These are phyloP conservation scores for Tragopan temminckii DNA, from an alignment of 2,797 vertebrate species.

Conservation along the genomic window DNA sequence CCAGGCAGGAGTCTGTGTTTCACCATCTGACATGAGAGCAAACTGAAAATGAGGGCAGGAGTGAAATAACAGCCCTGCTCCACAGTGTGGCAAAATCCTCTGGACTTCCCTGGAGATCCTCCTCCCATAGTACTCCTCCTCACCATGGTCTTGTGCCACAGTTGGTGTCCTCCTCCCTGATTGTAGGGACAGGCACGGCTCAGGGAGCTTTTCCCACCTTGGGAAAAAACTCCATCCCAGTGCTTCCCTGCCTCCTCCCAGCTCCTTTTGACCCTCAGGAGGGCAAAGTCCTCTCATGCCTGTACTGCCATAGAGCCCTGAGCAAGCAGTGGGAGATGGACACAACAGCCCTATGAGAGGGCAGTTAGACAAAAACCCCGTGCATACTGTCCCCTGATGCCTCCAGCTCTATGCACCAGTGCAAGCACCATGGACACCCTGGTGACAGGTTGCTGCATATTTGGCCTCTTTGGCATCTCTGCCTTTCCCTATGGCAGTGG, in stretches of 20 bases:
- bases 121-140: background rate
- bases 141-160: rapidly evolving
- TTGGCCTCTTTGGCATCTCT: background rate
- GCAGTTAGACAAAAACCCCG: rapidly evolving
- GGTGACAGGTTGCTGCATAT: background rate
- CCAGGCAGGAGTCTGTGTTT: background rate
- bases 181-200: background rate
- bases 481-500: background rate
- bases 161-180: background rate
- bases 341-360: background rate
- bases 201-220: rapidly evolving
- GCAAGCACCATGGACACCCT: rapidly evolving
- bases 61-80: background rate
- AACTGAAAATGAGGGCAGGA: background rate
- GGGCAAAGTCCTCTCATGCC: background rate
- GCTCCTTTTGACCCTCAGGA: background rate
- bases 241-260: background rate
- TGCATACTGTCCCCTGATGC: rapidly evolving
- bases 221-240: rapidly evolving
- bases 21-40: background rate
- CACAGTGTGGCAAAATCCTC: background rate
- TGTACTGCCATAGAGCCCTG: background rate
- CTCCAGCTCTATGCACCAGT: background rate
- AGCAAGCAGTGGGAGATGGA: rapidly evolving
- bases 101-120: background rate